A percentile compares a stretch with the other conserved stretches of the same genome.
Evolutionary conservation across 2,113 vertebrate genomes (phyloP).

Genomic region (Callithrix jacchus): DNA sequence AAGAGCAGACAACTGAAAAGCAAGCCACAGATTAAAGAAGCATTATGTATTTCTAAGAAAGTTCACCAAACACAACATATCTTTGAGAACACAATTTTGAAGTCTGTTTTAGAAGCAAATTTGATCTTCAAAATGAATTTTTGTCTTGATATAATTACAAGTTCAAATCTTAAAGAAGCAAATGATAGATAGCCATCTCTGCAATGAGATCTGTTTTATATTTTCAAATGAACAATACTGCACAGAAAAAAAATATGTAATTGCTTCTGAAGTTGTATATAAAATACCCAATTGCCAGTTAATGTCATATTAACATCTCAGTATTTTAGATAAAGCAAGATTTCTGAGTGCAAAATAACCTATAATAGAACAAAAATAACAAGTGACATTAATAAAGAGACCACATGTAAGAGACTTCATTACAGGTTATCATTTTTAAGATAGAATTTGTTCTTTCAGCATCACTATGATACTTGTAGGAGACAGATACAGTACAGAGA

Average conservation of each 20-base stretch:
- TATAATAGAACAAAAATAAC: neutral
- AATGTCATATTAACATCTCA: neutral
- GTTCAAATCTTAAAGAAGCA: neutral
- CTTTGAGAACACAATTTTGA: constrained; percentile 6
- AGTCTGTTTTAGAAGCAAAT: neutral
- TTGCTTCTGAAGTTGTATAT: neutral
- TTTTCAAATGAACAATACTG: neutral
- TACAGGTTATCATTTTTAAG: neutral
- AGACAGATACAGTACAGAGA: neutral
- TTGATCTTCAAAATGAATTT: neutral
- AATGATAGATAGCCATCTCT: neutral
- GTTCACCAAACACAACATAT: constrained; percentile 27
- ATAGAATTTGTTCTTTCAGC: neutral
- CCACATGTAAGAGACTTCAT: neutral
- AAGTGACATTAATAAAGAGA: neutral
- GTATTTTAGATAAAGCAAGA: neutral
- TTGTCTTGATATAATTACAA: neutral
- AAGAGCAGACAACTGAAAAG: constrained; percentile 32
- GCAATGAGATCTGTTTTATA: neutral
- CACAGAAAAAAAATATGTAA: neutral
- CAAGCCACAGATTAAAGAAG: constrained; percentile 56
- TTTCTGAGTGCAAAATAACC: neutral
- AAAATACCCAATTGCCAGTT: neutral
- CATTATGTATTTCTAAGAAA: constrained; percentile 4
- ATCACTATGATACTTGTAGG: neutral